phyloP scores from a whole-genome alignment of 2,113 vertebrate genomes.

The Ochotona curzoniae region DNA sequence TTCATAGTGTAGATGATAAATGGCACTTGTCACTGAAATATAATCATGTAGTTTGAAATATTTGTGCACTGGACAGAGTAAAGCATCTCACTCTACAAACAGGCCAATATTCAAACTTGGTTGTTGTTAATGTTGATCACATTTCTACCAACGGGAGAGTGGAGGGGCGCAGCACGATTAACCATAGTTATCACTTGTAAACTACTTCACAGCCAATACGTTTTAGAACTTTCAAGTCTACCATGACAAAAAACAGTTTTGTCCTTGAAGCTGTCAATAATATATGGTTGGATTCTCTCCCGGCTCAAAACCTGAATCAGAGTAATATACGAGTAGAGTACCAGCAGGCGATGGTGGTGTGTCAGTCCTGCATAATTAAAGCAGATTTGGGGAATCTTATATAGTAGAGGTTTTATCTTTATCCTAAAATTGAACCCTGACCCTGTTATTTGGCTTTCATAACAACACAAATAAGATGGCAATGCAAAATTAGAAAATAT shows the following conservation, averaged over 20 bases:
- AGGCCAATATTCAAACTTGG: not conserved
- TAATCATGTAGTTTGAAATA: not conserved
- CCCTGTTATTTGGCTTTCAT: constrained; percentile 19
- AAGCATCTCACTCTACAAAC: not conserved
- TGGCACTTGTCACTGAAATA: not conserved
- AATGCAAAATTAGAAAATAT: constrained; percentile 4
- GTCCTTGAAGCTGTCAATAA: not conserved
- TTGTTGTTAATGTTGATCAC: fast-evolving
- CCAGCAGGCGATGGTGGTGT: not conserved
- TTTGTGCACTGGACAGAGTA: not conserved
- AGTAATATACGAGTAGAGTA: not conserved
- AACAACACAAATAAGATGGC: not conserved
- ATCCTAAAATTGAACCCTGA: constrained; percentile 10
- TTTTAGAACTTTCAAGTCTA: not conserved
- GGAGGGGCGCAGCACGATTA: not conserved
- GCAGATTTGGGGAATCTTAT: not conserved
- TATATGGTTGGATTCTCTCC: not conserved
- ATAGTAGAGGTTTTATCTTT: not conserved
- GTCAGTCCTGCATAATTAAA: not conserved
- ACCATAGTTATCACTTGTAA: not conserved
- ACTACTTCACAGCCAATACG: not conserved
- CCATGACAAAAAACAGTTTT: not conserved
- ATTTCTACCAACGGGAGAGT: not conserved
- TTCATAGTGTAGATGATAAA: not conserved
- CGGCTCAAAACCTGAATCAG: not conserved